Base-by-base conservation (phyloP, 2,888 invertebrate species). In the Heliconius ethilla region DNA sequence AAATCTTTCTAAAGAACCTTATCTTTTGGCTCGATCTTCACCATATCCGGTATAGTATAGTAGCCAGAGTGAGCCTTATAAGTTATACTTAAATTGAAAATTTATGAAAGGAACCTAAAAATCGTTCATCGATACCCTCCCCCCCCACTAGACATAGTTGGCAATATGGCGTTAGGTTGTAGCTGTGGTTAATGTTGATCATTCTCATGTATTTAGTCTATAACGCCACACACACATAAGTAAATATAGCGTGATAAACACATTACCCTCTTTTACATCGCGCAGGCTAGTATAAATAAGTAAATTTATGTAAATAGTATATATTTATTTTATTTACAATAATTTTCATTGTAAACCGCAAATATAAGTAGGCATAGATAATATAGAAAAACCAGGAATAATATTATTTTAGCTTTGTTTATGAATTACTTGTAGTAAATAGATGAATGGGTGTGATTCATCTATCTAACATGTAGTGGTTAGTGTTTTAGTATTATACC, bases 351-450 rank as follows among this genome's bases (percentile, higher is more conserved):
- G 10, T 11, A 33, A 40, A 67, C 67, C 67, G 13, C 67, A 67
- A 40, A 40, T 15, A 63, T 27, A 27, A 15, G 25, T 63, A 63
- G 27, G 2, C 3, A 27, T 13, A 27, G 25, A 63, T 27, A 63
- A 25, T 69, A 45, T 69, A 40, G 40, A 69, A 69, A 69, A 40
- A 69, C 40, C 40, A 45, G 25, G 25, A 69, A 40, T 69, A 69
- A 69, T 25, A 69, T 69, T 45, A 25, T 69, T 15, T 40, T 45
- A 27, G 40, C 67, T 15, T 69, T 69, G 40, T 69, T 69, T 69
- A 69, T 69, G 40, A 69, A 69, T 69, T 40, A 69, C 25, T 40
- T 69, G 25, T n/a, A 69, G 69, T 69, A 69, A 69, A 69, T 69
- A 40, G 25, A 69, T 69, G 69, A 69, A 69, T 69, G 69, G 13